Base-by-base conservation (phyloP, 2,113 vertebrate genomes). In the Eonycteris spelaea region DNA sequence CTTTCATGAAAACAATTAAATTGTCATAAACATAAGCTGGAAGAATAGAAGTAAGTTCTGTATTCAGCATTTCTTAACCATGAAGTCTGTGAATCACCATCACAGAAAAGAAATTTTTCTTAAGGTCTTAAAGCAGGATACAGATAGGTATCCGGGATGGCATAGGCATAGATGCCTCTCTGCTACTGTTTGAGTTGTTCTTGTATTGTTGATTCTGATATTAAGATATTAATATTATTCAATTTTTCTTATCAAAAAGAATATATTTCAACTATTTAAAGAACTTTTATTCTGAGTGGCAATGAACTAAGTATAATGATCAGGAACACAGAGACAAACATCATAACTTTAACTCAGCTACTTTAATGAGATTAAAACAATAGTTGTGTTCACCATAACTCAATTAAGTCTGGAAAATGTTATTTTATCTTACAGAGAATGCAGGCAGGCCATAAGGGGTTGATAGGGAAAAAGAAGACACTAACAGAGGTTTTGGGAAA, bases 71-170 rank as follows among this genome's bases (percentile, higher is more conserved):
- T 65, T 61, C 70, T 67, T 26, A 80, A 40, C 16, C 33, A 73
- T 24, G 3, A 8, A 86, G 5, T 55, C 38, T 90, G 19, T 68
- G 63, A 93, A 74, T 3, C 3, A 61, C 35, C 26, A 33, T 77
- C 53, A 51, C 3, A 43, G 10, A 61, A 68, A 51, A 38, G 1
- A 78, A 35, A 19, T 33, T 71, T 82, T 92, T 78, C 45, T 74
- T 63, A 70, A 67, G 22, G 21, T 92, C 43, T 71, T 65, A 51
- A 91, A 71, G 15, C 7, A 78, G 43, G 79, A 53, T 24, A 24
- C 7, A 80, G 55, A 48, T 12, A 51, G 30, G 3, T 26, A 51
- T 65, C 2, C 0, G 16, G 2, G 2, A 1, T 19, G 24, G 1
- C 24, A 13, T 6, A 48, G 28, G 1, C 24, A 13, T 6, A 48